phyloP scores from a whole-genome alignment of 2,797 vertebrate genomes.

The Allobates femoralis region DNA sequence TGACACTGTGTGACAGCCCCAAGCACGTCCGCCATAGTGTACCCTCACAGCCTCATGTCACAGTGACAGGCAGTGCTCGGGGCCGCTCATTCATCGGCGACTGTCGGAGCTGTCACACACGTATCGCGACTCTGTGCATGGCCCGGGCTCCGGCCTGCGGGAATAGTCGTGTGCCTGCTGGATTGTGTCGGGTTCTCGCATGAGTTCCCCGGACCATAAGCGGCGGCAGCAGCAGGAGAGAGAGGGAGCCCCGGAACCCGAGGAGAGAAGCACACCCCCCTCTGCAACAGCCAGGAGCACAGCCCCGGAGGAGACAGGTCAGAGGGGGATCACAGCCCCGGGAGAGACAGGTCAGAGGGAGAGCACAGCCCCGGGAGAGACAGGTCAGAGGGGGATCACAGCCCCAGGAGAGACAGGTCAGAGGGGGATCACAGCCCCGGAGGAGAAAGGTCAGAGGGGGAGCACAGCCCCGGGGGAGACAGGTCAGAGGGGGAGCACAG shows the following conservation, averaged over 20 bases:
- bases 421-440: too few species aligned
- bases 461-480: too few species aligned
- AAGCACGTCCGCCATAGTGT: not conserved
- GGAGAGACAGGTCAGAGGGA: too few species aligned
- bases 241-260: constrained; percentile 55
- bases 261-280: constrained; percentile 41
- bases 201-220: constrained; percentile 59
- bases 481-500: too few species aligned
- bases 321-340: not conserved
- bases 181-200: constrained; percentile 57
- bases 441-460: too few species aligned
- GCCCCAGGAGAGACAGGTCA: too few species aligned
- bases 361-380: too few species aligned
- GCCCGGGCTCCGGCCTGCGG: constrained; percentile 22
- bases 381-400: too few species aligned
- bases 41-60: not conserved
- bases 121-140: constrained; percentile 27
- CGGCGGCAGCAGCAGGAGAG: constrained; percentile 50
- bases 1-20: not conserved
- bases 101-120: not conserved
- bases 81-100: constrained; percentile 31
- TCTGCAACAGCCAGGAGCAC: constrained; percentile 49
- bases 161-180: constrained; percentile 37
- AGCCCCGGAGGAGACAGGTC: constrained; percentile 57
- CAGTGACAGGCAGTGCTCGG: constrained; percentile 1